Base-by-base conservation (phyloP, 2,113 vertebrate genomes). In the Apeltes quadracus region DNA sequence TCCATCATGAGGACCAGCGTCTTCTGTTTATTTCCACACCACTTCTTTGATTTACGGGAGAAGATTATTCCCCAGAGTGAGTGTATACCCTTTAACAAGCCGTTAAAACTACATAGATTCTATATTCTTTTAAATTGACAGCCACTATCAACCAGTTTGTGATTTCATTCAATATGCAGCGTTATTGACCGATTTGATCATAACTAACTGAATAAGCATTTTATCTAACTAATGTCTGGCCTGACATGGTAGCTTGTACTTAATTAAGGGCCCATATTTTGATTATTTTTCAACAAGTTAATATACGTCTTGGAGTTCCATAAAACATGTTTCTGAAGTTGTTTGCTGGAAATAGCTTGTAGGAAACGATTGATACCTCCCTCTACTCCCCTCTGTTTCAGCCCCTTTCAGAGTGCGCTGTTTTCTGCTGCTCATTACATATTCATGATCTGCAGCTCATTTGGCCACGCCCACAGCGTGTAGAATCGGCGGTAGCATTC, bases 1-100 rank as follows among this genome's bases (percentile, higher is more conserved):
- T 93, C 87, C 85, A 92, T 93, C 92, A 92, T 82, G 50, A 78
- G 71, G 90, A 83, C 85, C 79, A 81, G 72, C 83, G 79, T 88
- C 72, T 83, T 67, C 71, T 82, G 82, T 90, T 90, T 81, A 91
- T 85, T 92, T 92, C 85, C 80, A 84, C 72, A 72, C 71, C 61
- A 55, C 39, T 79, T 88, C 77, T 70, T 80, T 67, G 79, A 76
- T 87, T 81, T 86, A 89, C 71, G 85, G 88, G 82, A 85, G 77
- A 78, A 54, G 81, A 88, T 84, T 89, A 62, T 65, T 75, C 78
- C 78, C 79, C 72, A 36, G 58, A 77, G 41, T 48, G 77, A 65
- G 54, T 65, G 54, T n/a, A 50, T 77, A 69, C 43, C 16, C 39
- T 44, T 34, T 44, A 39, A 64, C 69, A 81, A 82, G 75, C 57